phyloP scores from a whole-genome alignment of 1,140 invertebrate genomes.

The Hormaphis cornu region DNA sequence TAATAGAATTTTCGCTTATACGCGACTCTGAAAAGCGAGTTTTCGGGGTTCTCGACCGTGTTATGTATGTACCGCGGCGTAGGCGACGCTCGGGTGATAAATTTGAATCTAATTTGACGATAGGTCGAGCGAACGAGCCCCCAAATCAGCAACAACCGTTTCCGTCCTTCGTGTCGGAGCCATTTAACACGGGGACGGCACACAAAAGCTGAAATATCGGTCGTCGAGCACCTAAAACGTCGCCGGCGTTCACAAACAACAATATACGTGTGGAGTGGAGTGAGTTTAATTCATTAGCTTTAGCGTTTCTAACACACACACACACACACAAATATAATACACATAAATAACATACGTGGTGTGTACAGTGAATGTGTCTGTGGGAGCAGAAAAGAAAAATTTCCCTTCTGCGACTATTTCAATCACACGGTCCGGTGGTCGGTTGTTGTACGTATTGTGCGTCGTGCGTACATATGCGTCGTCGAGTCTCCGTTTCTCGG shows the following conservation, averaged over 20 bases:
- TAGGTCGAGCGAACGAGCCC: not conserved
- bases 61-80: too few species aligned
- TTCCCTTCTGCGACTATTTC: not conserved
- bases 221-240: not conserved
- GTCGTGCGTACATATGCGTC: not conserved
- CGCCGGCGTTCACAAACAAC: too few species aligned
- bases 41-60: too few species aligned
- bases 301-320: not conserved
- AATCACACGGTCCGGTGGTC: conserved; percentile 12
- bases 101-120: conserved; percentile 5
- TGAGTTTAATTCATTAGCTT: conserved; percentile 11
- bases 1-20: too few species aligned
- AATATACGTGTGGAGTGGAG: too few species aligned
- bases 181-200: conserved; percentile 11
- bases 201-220: not conserved
- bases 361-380: not conserved
- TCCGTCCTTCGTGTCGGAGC: too few species aligned
- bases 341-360: not conserved
- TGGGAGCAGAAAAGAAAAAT: not conserved
- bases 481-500: not conserved
- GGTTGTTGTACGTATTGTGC: not conserved
- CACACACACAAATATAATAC: not conserved
- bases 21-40: too few species aligned
- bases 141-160: too few species aligned
- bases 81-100: not conserved